phyloP scores from a whole-genome alignment of 2,797 vertebrate species.

The Scyliorhinus canicula region DNA sequence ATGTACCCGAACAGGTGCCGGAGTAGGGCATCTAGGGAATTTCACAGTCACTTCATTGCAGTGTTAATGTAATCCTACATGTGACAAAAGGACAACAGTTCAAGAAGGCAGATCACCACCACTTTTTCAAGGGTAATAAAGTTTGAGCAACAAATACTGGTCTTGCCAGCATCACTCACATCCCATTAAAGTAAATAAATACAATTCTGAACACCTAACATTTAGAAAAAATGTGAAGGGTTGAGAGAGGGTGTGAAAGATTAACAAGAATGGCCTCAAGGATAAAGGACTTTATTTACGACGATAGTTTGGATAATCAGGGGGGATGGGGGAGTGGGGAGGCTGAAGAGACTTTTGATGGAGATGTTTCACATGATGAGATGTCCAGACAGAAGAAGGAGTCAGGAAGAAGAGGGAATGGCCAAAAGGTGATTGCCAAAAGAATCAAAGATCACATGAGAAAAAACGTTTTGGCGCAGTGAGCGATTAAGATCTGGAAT shows the following conservation, averaged over 20 bases:
- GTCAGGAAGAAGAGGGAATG: background rate
- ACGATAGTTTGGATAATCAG: background rate
- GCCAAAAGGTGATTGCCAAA: background rate
- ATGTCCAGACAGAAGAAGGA: background rate
- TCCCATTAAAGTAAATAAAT: background rate
- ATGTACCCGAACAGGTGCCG: too few relatives aligned
- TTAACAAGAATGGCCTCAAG: background rate
- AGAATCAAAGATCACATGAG: background rate
- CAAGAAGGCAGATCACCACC: background rate
- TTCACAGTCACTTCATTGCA: too few relatives aligned
- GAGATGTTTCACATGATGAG: background rate
- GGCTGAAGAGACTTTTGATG: background rate
- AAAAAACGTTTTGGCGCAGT: background rate
- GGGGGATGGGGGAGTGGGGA: too few relatives aligned
- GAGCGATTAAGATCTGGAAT: background rate
- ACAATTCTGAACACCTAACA: background rate
- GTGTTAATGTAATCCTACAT: too few relatives aligned
- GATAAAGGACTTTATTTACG: background rate
- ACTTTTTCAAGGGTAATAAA: background rate
- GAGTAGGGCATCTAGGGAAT: too few relatives aligned
- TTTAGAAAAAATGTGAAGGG: background rate
- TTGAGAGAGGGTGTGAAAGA: background rate
- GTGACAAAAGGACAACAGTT: too few relatives aligned
- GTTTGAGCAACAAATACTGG: background rate
- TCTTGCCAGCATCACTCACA: background rate